Evolutionary conservation across 2,888 invertebrate genomes (phyloP), one percentile per base, ranked within the genome.

Genomic region (Oscheius sp.): DNA sequence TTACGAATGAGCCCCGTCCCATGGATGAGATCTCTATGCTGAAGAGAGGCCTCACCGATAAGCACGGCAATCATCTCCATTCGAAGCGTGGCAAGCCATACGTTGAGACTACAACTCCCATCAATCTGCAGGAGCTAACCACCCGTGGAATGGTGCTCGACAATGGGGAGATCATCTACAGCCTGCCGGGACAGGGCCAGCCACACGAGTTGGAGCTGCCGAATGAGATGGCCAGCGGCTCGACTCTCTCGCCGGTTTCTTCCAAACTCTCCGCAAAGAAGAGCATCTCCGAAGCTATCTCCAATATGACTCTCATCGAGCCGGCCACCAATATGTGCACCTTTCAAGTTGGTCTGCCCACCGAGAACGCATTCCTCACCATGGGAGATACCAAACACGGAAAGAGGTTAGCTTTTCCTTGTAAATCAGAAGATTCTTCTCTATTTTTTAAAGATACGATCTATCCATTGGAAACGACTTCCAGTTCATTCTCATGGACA

Each of bases 121-220:
- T 61, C 27, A 29, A 10, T 25, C 61, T 61, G 17, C 61, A 61
- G 45, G 61, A 61, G 31, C 31, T 61, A 27, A 61, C 61, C 15
- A 27, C 25, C 17, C 25, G 61, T n/a, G 46, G 42, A 29, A 25
- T 45, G 15, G 25, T 45, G 3, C 61, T 61, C 29, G 45, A 61
- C 10, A 20, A 45, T 17, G 61, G 61, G 23, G 45, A 61, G 42
- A 45, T 61, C 34, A 55, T 55, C 17, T 55, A 55, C 34, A 20
- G 55, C 20, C 20, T 55, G 55, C 34, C 37, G 33, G 20, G 20
- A 10, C 55, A 55, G 17, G 34, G 23, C 4, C 33, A n/a, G 55
- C 10, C n/a, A 10, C 29, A 10, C 5, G 55, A 33, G 10, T 34
- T n/a, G 34, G 8, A n/a, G 17, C 55, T 52, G 4, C 4, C 42